These are phyloP conservation scores for Pandemis cinnamomeana DNA, from an alignment of 2,888 invertebrate genomes.

Conservation along the genomic window DNA sequence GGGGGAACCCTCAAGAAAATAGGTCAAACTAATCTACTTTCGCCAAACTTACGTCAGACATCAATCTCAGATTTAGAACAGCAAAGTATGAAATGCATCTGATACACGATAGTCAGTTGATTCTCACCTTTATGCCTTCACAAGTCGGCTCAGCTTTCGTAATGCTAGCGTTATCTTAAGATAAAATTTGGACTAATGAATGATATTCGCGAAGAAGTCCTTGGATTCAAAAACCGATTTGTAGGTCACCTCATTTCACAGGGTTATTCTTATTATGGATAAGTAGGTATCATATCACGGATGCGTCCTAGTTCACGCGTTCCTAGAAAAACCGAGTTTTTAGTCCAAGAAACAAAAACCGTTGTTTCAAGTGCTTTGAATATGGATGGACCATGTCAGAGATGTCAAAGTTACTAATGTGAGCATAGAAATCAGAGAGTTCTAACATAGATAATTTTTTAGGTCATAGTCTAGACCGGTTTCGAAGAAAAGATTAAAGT, in stretches of 20 bases:
- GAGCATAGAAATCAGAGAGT: slow-evolving; percentile 6
- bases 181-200: slow-evolving; percentile 38
- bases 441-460: slow-evolving; percentile 9
- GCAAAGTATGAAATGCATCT: slow-evolving; percentile 48
- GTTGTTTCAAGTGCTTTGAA: slow-evolving; percentile 23
- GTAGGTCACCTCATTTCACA: slow-evolving; percentile 66
- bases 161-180: slow-evolving; percentile 9
- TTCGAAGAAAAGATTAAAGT: slow-evolving; percentile 15
- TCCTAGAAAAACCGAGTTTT: slow-evolving; percentile 32
- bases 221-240: slow-evolving; percentile 50
- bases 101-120: slow-evolving; percentile 42
- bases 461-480: slow-evolving; percentile 20
- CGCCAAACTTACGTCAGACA: slow-evolving; percentile 66
- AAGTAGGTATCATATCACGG: slow-evolving; percentile 49
- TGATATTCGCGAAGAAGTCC: slow-evolving; percentile 43
- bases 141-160: slow-evolving; percentile 12
- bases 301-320: slow-evolving; percentile 36
- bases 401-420: slow-evolving; percentile 32
- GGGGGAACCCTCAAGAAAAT: slow-evolving; percentile 68
- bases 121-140: slow-evolving; percentile 31
- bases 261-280: slow-evolving; percentile 57
- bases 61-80: slow-evolving; percentile 51
- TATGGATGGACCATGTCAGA: slow-evolving; percentile 31
- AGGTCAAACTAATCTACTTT: slow-evolving; percentile 72
- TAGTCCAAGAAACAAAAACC: slow-evolving; percentile 25